These are phyloP conservation scores for Iphiclides podalirius DNA, from an alignment of 2,888 invertebrate genomes.

Conservation along the genomic window DNA sequence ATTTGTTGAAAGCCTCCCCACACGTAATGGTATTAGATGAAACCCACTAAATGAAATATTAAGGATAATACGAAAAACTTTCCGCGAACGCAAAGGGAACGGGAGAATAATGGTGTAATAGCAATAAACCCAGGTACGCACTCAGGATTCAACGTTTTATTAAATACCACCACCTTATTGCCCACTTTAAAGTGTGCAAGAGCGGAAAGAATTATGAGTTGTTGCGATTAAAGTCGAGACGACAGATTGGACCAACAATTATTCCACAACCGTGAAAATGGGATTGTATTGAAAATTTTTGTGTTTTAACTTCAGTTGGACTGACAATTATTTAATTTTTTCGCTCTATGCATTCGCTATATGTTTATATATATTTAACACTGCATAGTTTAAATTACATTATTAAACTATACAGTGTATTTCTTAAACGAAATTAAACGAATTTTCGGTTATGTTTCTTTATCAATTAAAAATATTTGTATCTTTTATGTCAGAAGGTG, in stretches of 20 bases:
- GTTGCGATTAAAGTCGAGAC: conserved; percentile 26
- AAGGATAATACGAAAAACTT: conserved; percentile 53
- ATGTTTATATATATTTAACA: no score
- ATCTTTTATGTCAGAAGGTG: no score
- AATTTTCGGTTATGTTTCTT: no score
- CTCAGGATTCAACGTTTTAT: conserved; percentile 38
- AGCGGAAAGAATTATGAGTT: conserved; percentile 32
- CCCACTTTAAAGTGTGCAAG: conserved; percentile 29
- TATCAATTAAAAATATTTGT: no score
- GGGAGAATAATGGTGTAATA: conserved; percentile 37
- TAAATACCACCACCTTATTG: conserved; percentile 36
- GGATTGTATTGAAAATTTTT: not conserved
- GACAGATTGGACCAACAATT: conserved; percentile 25
- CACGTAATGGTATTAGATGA: conserved; percentile 43
- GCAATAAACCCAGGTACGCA: conserved; percentile 39
- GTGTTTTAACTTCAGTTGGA: no score
- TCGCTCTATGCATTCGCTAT: no score
- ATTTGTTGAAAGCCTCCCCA: conserved; percentile 32
- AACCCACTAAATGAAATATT: conserved; percentile 55
- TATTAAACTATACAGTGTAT: no score
- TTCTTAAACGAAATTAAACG: no score
- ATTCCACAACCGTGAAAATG: not conserved
- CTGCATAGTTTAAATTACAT: no score
- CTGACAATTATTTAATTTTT: no score
- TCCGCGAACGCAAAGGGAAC: conserved; percentile 31